Percentiles rank a stretch among this genome's conserved stretches.
phyloP scores from a whole-genome alignment of 2,113 vertebrate genomes.

The Salminus brasiliensis region DNA sequence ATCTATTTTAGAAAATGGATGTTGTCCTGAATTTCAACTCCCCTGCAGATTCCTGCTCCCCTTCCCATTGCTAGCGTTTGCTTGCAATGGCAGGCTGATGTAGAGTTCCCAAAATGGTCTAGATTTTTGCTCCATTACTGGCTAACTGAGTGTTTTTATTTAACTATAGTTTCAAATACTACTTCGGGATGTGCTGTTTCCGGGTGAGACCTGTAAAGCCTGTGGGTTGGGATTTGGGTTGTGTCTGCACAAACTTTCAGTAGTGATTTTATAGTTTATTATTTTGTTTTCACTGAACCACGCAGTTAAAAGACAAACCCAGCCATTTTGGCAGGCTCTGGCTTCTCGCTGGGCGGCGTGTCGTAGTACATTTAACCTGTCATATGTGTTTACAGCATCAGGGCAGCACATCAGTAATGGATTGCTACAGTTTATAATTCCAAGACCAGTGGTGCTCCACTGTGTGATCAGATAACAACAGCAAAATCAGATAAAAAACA shows the following conservation, averaged over 20 bases:
- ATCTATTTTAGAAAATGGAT: too few relatives aligned
- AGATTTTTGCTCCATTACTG: too few relatives aligned
- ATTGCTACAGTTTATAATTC: slow-evolving; percentile 62
- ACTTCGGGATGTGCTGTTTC: not conserved
- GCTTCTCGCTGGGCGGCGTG: not conserved
- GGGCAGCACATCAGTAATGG: slow-evolving; percentile 53
- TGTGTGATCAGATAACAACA: slow-evolving; percentile 58
- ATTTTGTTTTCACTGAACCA: slow-evolving; percentile 25
- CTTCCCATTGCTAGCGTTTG: too few relatives aligned
- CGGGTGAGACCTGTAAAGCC: slow-evolving; percentile 5
- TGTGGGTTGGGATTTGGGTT: not conserved
- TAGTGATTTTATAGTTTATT: slow-evolving; percentile 40
- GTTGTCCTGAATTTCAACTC: too few relatives aligned
- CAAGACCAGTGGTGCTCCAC: slow-evolving; percentile 56
- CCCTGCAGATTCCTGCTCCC: too few relatives aligned
- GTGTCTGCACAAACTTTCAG: slow-evolving; percentile 29
- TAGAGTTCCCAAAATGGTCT: too few relatives aligned
- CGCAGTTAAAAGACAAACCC: slow-evolving; percentile 28
- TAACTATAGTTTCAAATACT: not conserved
- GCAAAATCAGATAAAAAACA: slow-evolving; percentile 58
- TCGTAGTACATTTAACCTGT: slow-evolving; percentile 31
- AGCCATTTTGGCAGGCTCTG: slow-evolving; percentile 2
- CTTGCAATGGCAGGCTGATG: too few relatives aligned
- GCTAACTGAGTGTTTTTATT: too few relatives aligned
- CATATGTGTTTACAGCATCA: slow-evolving; percentile 43